These are phyloP conservation scores for Torymus aiolomorphi DNA, from an alignment of 2,888 invertebrate genomes.

Conservation along the genomic window DNA sequence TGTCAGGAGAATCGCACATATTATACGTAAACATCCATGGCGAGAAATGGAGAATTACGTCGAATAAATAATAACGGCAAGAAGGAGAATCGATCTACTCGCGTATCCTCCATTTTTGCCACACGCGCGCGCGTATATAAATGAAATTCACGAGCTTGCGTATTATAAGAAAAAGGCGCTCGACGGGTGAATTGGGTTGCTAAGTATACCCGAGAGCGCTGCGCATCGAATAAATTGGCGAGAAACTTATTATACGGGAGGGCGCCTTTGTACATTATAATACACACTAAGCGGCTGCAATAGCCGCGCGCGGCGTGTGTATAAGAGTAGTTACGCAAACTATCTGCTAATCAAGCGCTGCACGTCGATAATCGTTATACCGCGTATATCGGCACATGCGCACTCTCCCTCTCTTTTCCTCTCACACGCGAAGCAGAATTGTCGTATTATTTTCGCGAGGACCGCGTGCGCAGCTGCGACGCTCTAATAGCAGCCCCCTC, in stretches of 20 bases:
- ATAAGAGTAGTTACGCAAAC: conserved; percentile 49
- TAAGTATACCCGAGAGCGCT: too few relatives aligned
- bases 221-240: conserved; percentile 23
- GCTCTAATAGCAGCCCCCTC: conserved; percentile 25
- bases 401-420: too few relatives aligned
- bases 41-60: background rate
- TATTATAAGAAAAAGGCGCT: background rate
- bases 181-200: conserved; percentile 19
- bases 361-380: conserved; percentile 34
- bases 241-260: conserved; percentile 37
- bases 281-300: background rate
- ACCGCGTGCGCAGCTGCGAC: conserved; percentile 12
- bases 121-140: background rate
- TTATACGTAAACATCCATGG: too few relatives aligned
- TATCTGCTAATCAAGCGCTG: conserved; percentile 45
- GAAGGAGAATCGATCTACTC: background rate
- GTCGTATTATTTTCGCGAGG: conserved; percentile 53
- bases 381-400: background rate
- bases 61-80: conserved; percentile 9
- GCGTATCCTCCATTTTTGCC: too few relatives aligned
- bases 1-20: too few relatives aligned
- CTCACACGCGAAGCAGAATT: conserved; percentile 24
- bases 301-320: conserved; percentile 3
- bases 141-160: conserved; percentile 18
- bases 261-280: conserved; percentile 1